phyloP scores from a whole-genome alignment of 2,113 vertebrate species.

The Orcinus orca region DNA sequence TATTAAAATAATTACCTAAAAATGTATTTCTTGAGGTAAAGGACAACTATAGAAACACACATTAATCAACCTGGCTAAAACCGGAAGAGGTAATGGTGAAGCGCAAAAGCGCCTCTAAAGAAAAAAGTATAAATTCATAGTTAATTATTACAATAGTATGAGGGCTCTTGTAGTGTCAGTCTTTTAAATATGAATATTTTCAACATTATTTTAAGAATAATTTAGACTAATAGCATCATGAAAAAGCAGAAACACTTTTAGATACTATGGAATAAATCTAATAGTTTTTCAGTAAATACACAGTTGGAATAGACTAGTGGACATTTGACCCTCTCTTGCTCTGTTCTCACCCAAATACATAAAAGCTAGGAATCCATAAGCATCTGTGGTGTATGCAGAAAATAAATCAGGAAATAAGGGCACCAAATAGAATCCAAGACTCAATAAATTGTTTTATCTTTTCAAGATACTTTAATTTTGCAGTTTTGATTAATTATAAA shows the following conservation, averaged over 20 bases:
- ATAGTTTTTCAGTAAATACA: background rate
- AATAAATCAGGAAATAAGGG: background rate
- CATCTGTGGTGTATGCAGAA: background rate
- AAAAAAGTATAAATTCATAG: background rate
- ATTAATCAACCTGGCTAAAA: background rate
- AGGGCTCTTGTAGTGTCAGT: background rate
- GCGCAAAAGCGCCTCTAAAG: background rate
- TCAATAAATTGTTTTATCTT: slow-evolving; percentile 32
- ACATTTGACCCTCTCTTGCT: background rate
- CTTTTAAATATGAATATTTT: background rate
- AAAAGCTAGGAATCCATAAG: background rate
- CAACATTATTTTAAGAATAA: background rate
- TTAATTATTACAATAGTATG: background rate
- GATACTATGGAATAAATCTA: background rate
- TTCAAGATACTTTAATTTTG: slow-evolving; percentile 78
- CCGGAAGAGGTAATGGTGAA: background rate
- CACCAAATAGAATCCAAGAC: slow-evolving; percentile 23
- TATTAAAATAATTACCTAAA: slow-evolving; percentile 35
- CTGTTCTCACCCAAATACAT: background rate
- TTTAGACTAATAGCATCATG: background rate
- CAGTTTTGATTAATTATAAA: slow-evolving; percentile 77
- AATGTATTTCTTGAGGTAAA: slow-evolving; percentile 7
- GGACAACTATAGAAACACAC: background rate
- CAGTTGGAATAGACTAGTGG: background rate
- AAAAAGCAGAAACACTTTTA: background rate